Percentiles rank a stretch among this genome's conserved stretches.
Evolutionary conservation across 92 coral and sea anemone species (phyloP).

Genomic region (Paramuricea clavata): DNA sequence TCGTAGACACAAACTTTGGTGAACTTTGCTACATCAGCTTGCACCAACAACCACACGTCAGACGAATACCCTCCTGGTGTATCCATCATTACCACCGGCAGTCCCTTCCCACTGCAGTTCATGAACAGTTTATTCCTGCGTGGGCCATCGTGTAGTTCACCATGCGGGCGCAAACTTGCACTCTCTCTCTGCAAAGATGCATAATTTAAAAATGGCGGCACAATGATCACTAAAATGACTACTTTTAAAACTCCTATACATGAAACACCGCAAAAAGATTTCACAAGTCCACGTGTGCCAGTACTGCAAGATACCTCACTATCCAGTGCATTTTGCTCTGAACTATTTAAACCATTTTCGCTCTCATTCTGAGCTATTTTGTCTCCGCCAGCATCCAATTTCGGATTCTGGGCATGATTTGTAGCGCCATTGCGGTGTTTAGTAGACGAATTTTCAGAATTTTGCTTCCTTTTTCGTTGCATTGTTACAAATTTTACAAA

Average conservation of each 20-base stretch:
- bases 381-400: neutral
- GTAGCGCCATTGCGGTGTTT: neutral
- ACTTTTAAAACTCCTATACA: slow-evolving; percentile 22
- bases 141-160: slow-evolving; percentile 85
- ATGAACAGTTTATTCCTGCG: slow-evolving; percentile 87
- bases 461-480: slow-evolving; percentile 12
- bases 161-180: slow-evolving; percentile 75
- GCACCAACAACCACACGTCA: slow-evolving; percentile 82
- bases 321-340: neutral
- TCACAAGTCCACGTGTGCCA: neutral
- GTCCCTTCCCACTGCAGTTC: slow-evolving; percentile 87
- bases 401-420: neutral
- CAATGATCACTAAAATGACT: slow-evolving; percentile 67
- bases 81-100: slow-evolving; percentile 85
- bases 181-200: slow-evolving; percentile 87
- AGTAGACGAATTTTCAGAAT: neutral
- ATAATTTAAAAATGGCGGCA: slow-evolving; percentile 93
- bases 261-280: neutral
- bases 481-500: neutral
- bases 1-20: slow-evolving; percentile 89
- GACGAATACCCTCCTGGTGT: slow-evolving; percentile 91
- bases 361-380: neutral
- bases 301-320: neutral
- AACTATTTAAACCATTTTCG: neutral
- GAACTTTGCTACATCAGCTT: slow-evolving; percentile 76